Conservation (phyloP, 1,140 invertebrate species). For the Leptinotarsa texana region DNA sequence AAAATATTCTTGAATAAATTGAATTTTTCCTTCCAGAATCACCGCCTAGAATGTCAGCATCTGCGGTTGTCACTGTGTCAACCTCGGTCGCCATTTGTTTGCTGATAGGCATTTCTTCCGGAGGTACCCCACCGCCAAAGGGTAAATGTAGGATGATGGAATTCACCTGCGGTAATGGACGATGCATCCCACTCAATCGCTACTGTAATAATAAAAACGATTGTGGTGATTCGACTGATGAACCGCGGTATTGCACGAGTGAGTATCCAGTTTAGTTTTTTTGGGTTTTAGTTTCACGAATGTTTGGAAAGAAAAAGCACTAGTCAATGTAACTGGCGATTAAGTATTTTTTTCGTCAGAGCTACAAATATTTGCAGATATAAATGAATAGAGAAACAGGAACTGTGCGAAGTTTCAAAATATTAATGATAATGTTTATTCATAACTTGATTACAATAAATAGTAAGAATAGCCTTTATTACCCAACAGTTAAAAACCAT, state of each 20-base stretch:
- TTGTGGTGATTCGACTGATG: conserved; percentile 83
- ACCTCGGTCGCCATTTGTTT: conserved; percentile 13
- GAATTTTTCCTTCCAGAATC: conserved; percentile 6
- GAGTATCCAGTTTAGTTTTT: conserved; percentile 58
- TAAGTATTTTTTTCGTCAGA: too few relatives aligned
- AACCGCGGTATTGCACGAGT: conserved; percentile 85
- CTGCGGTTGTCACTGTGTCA: conserved; percentile 12
- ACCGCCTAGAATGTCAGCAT: conserved; percentile 12
- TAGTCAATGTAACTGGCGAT: too few relatives aligned
- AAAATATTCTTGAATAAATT: neutral
- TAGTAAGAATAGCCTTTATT: too few relatives aligned
- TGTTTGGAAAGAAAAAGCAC: too few relatives aligned
- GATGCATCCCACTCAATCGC: conserved; percentile 77
- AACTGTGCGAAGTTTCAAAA: too few relatives aligned
- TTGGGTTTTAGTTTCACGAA: too few relatives aligned
- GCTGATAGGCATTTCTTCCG: conserved; percentile 9
- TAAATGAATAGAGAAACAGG: too few relatives aligned
- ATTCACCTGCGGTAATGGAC: conserved; percentile 77
- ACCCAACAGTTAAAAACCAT: too few relatives aligned
- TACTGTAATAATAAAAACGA: conserved; percentile 84
- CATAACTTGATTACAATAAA: too few relatives aligned
- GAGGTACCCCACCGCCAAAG: conserved; percentile 22
- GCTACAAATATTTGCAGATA: too few relatives aligned
- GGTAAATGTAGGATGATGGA: conserved; percentile 73
- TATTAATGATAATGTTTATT: too few relatives aligned